phyloP scores from a whole-genome alignment of 2,888 invertebrate species.

The Tetheella fluctuosa region DNA sequence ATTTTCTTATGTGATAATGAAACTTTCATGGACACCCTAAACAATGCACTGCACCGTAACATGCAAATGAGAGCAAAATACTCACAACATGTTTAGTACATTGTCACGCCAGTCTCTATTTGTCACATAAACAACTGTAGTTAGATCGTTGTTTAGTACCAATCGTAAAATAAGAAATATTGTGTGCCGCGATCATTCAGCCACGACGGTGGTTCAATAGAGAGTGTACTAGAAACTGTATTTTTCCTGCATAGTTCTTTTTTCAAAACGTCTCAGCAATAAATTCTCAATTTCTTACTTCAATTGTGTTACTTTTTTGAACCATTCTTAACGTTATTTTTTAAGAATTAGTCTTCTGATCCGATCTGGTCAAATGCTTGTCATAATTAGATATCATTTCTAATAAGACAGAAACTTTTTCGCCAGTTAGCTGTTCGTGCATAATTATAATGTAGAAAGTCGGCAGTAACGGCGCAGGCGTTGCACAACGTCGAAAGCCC shows the following conservation, averaged over 20 bases:
- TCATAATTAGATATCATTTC: not conserved
- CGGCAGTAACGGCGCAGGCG: conserved; percentile 34
- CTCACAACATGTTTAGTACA: conserved; percentile 21
- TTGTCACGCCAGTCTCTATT: conserved; percentile 21
- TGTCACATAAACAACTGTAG: conserved; percentile 7
- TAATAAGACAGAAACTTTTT: not conserved
- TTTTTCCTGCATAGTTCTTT: not conserved
- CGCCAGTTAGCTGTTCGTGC: conserved; percentile 24
- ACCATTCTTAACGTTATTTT: not conserved
- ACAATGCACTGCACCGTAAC: conserved; percentile 31
- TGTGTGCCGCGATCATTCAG: conserved; percentile 34
- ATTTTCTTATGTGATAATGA: not conserved
- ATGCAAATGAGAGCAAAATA: conserved; percentile 48
- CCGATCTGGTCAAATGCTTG: not conserved
- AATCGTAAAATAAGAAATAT: conserved; percentile 18
- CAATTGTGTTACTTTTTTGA: not conserved
- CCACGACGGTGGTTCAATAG: conserved; percentile 30
- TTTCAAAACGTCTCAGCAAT: not conserved
- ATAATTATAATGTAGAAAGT: conserved; percentile 42
- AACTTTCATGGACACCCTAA: conserved; percentile 26
- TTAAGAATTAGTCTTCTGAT: not conserved
- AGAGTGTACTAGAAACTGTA: conserved; percentile 10
- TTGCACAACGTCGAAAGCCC: conserved; percentile 56
- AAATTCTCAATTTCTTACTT: not conserved
- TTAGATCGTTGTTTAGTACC: conserved; percentile 2